Evolutionary conservation across 2,797 vertebrate genomes (phyloP).

Genomic region (Allochrocebus solatus): DNA sequence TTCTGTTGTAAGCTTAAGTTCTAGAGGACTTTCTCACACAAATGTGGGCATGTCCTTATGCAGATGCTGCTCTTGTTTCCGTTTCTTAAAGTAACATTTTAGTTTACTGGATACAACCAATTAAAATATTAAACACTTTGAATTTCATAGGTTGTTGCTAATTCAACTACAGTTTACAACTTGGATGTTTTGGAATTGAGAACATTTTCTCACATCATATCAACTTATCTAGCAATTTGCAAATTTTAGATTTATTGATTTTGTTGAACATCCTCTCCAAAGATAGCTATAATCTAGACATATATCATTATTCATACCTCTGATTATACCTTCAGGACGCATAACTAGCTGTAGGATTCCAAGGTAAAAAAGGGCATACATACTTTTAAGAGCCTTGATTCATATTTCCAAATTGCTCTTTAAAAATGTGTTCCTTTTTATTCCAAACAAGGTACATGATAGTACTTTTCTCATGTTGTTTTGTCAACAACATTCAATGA

Average conservation of each 20-base stretch:
- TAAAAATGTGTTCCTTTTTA: neutral
- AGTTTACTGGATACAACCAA: neutral
- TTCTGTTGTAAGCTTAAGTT: neutral
- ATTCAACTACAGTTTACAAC: neutral
- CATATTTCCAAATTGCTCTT: constrained; percentile 22
- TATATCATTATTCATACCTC: neutral
- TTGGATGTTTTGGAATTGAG: neutral
- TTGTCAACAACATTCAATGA: neutral
- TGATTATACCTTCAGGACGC: neutral
- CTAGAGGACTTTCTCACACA: neutral
- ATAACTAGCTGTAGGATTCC: neutral
- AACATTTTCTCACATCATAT: neutral
- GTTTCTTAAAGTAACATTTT: constrained; percentile 2
- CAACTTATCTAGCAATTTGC: neutral
- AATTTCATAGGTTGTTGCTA: neutral
- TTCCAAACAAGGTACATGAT: neutral
- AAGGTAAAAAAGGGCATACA: neutral
- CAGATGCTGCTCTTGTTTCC: neutral
- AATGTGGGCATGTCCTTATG: neutral
- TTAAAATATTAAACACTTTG: neutral
- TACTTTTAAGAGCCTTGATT: neutral
- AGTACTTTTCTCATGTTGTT: neutral
- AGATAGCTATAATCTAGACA: neutral
- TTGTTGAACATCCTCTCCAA: neutral
- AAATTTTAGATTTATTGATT: constrained; percentile 18